Evolutionary conservation across 2,888 invertebrate species (phyloP), one percentile per base, ranked within the genome.

Genomic region (Lochmaea crataegi): DNA sequence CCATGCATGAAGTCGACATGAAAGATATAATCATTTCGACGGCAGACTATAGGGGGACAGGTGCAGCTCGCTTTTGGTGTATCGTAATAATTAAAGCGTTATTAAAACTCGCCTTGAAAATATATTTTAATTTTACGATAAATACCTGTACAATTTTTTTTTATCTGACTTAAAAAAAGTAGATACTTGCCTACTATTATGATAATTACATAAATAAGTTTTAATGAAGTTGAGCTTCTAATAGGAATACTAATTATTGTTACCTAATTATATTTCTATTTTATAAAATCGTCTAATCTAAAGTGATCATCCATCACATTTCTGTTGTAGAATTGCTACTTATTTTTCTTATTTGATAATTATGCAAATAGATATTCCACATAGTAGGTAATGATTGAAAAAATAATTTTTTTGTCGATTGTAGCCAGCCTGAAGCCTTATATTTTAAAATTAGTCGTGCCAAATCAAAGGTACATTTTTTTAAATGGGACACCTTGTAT

Each of bases 1-100:
- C n/a, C 60, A 26, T 60, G 48, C 68, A 68, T 61, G 22, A 68
- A 68, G 68, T 68, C n/a, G 12, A n/a, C 60, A 60, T 51, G 32
- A 61, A 68, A 68, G 60, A 61, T 68, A 51, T 68, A 51, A 68
- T 61, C 45, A 56, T 65, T 22, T 11, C 48, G n/a, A 26, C 41
- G 58, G 53, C 32, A 53, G 41, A 57, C 32, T 51, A 7, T 38
- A 7, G 16, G 41, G 56, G 7, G 53, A 68, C 68, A 61, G 68
- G 68, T 68, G 68, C 51, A 51, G 32, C 11, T 5, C n/a, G 32
- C 11, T 14, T 32, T 38, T 32, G 2, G n/a, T 60, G 32, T 41
- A 38, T 38, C 48, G 14, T 48, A 48, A 48, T 60, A 60, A 58
- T 26, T 58, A 3, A 26, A 60, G 22, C 41, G 12, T 60, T 38